Percentiles rank a stretch among this genome's conserved stretches.
Conservation (phyloP, 2,888 invertebrate species). For the Conus canariensis region DNA sequence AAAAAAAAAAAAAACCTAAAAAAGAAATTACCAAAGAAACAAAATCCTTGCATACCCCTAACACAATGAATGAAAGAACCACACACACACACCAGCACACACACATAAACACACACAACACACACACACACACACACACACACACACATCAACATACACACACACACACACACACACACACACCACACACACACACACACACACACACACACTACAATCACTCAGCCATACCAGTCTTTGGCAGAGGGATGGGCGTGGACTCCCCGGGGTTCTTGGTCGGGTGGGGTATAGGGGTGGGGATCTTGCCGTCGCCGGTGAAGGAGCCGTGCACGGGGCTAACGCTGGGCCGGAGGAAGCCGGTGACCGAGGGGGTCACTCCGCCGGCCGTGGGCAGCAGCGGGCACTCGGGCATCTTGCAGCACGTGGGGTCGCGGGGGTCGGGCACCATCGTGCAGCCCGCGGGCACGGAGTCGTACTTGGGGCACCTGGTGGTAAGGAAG, state of each 20-base stretch:
- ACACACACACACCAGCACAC: no score
- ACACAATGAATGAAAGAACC: no score
- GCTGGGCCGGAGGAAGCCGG: slow-evolving; percentile 34
- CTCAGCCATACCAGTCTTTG: background rate
- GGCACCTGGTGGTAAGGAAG: slow-evolving; percentile 53
- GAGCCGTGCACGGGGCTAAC: slow-evolving; percentile 24
- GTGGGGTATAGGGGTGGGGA: slow-evolving; percentile 34
- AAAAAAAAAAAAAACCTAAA: no score
- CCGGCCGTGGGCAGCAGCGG: slow-evolving; percentile 17
- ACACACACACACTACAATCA: no score
- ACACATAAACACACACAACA: background rate
- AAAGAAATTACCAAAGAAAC: no score
- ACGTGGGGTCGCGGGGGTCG: slow-evolving; percentile 61
- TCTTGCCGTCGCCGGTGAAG: slow-evolving; percentile 35
- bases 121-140: background rate
- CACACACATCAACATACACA: background rate
- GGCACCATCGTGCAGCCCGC: slow-evolving; percentile 57
- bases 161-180: background rate
- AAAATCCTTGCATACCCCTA: no score
- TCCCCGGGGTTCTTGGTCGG: slow-evolving; percentile 35
- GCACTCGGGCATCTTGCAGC: slow-evolving; percentile 64
- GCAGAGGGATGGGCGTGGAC: slow-evolving; percentile 32
- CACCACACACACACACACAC: background rate
- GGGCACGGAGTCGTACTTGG: slow-evolving; percentile 60
- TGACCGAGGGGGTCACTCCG: background rate